Base-by-base conservation (phyloP, 2,797 vertebrate genomes). In the Perodicticus potto region DNA sequence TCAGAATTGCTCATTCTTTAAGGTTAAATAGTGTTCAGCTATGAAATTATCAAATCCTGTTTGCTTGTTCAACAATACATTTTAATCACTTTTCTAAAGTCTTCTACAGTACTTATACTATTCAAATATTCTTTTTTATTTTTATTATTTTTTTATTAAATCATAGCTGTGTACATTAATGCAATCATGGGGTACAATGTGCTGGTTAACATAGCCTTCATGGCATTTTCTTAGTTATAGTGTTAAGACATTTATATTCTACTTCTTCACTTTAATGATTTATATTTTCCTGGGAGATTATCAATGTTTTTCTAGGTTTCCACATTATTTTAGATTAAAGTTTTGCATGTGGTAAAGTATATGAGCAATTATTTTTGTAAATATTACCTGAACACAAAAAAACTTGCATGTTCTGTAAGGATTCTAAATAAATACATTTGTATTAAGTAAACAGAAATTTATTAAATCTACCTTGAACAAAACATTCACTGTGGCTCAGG, bases 271-370 rank as follows among this genome's bases (percentile, higher is more conserved):
- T 81, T 94, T 76, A 85, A 72, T 55, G 40, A 43, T 85, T 91
- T 76, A 55, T 88, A 63, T 88, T 91, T 96, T 63, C 73, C 43
- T 91, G 88, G 80, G 43, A 86, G 72, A 59, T 93, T 25, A 86
- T 29, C 43, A 27, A 12, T 91, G 37, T 65, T 77, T 89, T 89
- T 61, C 45, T 82, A 82, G 14, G 29, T 32, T 88, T 85, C 45
- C 19, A 70, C 89, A 53, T 40, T 80, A 57, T 9, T 4, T 73
- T 91, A 93, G n/a, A 84, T 77, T 76, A 70, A 77, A 61, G n/a
- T 89, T 97, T 91, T 40, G 53, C 72, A 23, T 78, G 45, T 83
- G 34, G 11, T 76, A 78, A 89, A 85, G 40, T 29, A 88, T 29
- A n/a, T 32, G 23, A 63, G 55, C 65, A 84, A 53, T 9, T 80